A percentile compares a stretch with the other conserved stretches of the same genome.
Evolutionary conservation across 2,113 vertebrate species (phyloP).

Genomic region (Perca fluviatilis): DNA sequence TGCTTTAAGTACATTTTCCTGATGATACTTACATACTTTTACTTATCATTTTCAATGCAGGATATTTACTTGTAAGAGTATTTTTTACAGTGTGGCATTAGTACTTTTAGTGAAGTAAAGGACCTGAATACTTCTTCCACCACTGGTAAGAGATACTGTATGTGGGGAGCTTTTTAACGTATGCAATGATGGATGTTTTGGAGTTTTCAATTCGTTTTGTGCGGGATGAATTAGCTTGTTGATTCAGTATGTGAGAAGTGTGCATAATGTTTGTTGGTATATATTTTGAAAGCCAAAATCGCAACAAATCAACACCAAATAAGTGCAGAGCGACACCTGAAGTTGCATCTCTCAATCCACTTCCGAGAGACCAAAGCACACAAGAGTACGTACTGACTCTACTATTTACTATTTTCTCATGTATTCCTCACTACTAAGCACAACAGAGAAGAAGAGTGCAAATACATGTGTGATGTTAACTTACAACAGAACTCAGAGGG

Average conservation of each 20-base stretch:
- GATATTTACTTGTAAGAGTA: too few species aligned
- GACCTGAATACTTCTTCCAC: too few species aligned
- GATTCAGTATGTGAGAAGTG: background rate
- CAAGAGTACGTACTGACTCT: background rate
- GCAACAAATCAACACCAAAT: background rate
- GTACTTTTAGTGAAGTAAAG: too few species aligned
- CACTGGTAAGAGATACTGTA: too few species aligned
- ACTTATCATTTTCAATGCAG: too few species aligned
- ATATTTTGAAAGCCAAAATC: background rate
- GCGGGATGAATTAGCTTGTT: too few species aligned
- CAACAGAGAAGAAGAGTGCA: background rate
- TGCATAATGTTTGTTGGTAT: background rate
- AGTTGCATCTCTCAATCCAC: background rate
- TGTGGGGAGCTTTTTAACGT: too few species aligned
- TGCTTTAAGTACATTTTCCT: too few species aligned
- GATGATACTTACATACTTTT: too few species aligned
- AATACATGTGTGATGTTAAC: constrained; percentile 7
- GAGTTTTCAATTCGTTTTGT: too few species aligned
- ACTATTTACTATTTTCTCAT: background rate
- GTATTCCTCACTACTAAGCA: background rate
- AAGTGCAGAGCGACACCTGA: background rate
- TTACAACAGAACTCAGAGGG: background rate
- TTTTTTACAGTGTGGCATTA: too few species aligned
- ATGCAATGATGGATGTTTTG: too few species aligned
- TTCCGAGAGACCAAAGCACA: background rate